Conservation (phyloP, 2,797 vertebrate genomes). For the Eleutherodactylus coqui region DNA sequence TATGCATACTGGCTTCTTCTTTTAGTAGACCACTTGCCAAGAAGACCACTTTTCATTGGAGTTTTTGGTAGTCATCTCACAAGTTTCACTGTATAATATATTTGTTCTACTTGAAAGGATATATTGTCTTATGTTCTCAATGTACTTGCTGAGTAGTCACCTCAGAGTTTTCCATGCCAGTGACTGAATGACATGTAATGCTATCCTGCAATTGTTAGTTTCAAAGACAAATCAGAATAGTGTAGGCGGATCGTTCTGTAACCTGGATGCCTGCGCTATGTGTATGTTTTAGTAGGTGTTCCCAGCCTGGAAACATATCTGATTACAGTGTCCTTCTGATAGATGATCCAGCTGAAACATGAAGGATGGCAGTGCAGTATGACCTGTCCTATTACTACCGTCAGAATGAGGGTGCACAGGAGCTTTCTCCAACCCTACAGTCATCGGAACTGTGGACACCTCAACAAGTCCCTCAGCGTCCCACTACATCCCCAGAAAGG, state of each 20-base stretch:
- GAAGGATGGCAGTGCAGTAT: constrained; percentile 65
- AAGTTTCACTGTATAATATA: no score
- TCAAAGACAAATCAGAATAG: constrained; percentile 44
- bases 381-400: constrained; percentile 62
- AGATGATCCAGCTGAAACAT: constrained; percentile 46
- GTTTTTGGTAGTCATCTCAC: no score
- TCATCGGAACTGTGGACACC: constrained; percentile 66
- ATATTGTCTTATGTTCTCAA: background rate
- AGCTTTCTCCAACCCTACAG: constrained; percentile 65
- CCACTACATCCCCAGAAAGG: constrained; percentile 66
- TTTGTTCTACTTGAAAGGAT: background rate
- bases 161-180: background rate
- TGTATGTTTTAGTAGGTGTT: constrained; percentile 32
- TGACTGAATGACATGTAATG: constrained; percentile 16
- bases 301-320: constrained; percentile 25
- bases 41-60: no score
- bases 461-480: constrained; percentile 55
- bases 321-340: background rate
- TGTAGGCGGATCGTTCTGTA: constrained; percentile 44
- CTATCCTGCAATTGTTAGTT: background rate
- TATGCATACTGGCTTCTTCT: no score
- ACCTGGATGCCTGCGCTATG: constrained; percentile 48
- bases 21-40: no score
- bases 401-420: constrained; percentile 64
- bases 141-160: background rate